phyloP scores from a whole-genome alignment of 2,797 vertebrate genomes.

The Phataginus tetradactyla region DNA sequence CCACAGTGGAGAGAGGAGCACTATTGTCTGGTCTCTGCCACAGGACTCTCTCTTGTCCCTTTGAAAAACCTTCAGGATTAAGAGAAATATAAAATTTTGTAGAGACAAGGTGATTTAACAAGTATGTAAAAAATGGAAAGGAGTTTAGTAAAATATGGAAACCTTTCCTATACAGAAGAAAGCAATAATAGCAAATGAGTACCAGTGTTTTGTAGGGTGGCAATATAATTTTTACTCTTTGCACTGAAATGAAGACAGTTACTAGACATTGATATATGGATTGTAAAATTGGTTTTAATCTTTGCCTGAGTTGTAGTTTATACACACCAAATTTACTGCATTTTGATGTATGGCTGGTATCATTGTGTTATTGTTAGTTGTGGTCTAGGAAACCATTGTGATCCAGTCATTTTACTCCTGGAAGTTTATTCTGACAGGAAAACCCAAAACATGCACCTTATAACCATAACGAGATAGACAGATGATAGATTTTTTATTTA shows the following conservation, averaged over 20 bases:
- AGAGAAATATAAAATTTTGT: not conserved
- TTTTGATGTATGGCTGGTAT: not conserved
- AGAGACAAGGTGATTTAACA: not conserved
- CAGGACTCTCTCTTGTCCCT: not conserved
- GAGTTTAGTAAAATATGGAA: not conserved
- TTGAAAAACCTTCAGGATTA: not conserved
- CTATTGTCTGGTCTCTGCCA: not conserved
- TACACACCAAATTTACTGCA: not conserved
- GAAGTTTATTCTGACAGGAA: not conserved
- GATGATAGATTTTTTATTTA: not conserved
- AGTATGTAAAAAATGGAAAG: not conserved
- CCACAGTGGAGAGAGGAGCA: not conserved
- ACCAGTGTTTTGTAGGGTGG: not conserved
- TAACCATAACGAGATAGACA: not conserved
- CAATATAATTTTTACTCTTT: not conserved
- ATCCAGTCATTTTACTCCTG: not conserved
- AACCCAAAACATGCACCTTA: not conserved
- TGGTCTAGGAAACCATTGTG: not conserved
- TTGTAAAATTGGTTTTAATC: not conserved
- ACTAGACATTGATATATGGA: not conserved
- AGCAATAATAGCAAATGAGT: not conserved
- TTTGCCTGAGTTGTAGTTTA: not conserved
- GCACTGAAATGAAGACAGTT: not conserved
- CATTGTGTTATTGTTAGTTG: not conserved
- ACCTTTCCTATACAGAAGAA: not conserved